Evolutionary conservation across 2,797 vertebrate species (phyloP), one percentile per base, ranked within the genome.

Genomic region (Spinibarbus caldwelli): DNA sequence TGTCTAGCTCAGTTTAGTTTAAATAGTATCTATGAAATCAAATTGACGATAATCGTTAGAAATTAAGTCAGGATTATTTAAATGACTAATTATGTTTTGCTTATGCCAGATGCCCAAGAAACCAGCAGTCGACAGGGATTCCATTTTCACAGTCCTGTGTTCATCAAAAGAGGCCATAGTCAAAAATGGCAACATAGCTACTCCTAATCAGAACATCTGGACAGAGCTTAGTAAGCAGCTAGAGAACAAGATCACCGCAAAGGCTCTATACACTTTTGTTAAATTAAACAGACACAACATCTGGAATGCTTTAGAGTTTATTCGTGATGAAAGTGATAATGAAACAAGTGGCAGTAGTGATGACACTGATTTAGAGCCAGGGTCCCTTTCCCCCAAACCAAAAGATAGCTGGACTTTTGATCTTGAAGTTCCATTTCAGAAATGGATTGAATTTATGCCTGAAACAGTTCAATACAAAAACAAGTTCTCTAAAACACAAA

Each of bases 241-340:
- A 26, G 72, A 70, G 47, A 47, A 79, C 29, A 80, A 52, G 43
- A 78, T 86, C 9, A 49, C 72, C 5, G 14, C 85, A 70, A 88
- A 88, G 45, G 68, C 67, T 38, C 68, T 86, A 38, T 86, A 88
- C 43, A 85, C 85, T 5, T 79, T 88, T 78, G 79, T 87, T 5
- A 89, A 87, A 47, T n/a, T 45, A 77, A 89, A 85, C 45, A 73
- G 79, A 70, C 68, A 83, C 78, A 83, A 87, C 45, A 41, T 80
- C 3, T 89, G 75, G 80, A 14, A 78, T 43, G n/a, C 7, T 17
- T 59, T 88, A 34, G 78, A 26, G 17, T 31, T 59, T 38, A 59
- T 0, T 57, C 17, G n/a, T n/a, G n/a, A 8, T 57, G 23, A 19
- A 45, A 21, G 19, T 34, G 72, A 83, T 26, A 26, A 7, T 66